Evolutionary conservation across 2,888 invertebrate species (phyloP).

Genomic region (Oscheius onirici): DNA sequence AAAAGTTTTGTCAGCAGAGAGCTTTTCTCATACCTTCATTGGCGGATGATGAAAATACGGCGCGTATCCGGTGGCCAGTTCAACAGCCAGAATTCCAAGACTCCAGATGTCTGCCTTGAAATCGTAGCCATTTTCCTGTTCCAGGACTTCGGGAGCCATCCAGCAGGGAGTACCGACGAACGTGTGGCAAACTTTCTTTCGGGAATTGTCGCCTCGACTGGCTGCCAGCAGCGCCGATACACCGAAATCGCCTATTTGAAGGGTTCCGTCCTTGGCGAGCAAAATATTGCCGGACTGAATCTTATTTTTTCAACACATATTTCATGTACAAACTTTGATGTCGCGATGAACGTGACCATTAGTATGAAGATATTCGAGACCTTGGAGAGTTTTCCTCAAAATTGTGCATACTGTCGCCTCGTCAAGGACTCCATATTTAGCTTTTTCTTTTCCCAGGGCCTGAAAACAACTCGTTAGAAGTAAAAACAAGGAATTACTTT

Average conservation of each 20-base stretch:
- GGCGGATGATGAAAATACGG: slow-evolving; percentile 99
- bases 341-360: slow-evolving; percentile 98
- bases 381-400: slow-evolving; percentile 83
- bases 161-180: slow-evolving; percentile 90
- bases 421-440: slow-evolving; percentile 82
- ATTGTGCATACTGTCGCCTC: slow-evolving; percentile 96
- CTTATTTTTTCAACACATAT: not conserved
- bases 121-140: slow-evolving; percentile 89
- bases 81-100: slow-evolving; percentile 95
- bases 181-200: slow-evolving; percentile 93
- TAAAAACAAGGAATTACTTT: slow-evolving; percentile 72
- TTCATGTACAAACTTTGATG: slow-evolving; percentile 52
- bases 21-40: slow-evolving; percentile 81
- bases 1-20: too few species aligned
- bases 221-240: slow-evolving; percentile 88
- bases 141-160: slow-evolving; percentile 90
- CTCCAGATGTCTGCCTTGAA: slow-evolving; percentile 91
- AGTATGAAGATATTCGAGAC: slow-evolving; percentile 76
- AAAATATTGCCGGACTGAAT: slow-evolving; percentile 93
- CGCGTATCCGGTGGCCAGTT: slow-evolving; percentile 96
- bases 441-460: slow-evolving; percentile 68
- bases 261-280: slow-evolving; percentile 92
- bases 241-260: slow-evolving; percentile 98
- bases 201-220: slow-evolving; percentile 84
- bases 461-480: slow-evolving; percentile 26